phyloP scores from a whole-genome alignment of 1,140 invertebrate species.

The Microvelia longipes region DNA sequence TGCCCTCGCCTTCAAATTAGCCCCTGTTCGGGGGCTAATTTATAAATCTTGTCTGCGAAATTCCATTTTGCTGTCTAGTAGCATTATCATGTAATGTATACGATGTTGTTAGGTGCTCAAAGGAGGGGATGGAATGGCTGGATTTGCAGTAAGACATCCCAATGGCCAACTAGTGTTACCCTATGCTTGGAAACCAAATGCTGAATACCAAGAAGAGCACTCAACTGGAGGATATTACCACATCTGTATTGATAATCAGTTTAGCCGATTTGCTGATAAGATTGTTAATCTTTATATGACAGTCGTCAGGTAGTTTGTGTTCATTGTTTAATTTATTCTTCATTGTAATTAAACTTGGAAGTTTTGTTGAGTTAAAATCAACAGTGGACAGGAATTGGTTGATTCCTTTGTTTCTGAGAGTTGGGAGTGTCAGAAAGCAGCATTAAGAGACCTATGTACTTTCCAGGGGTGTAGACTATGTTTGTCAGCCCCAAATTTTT shows the following conservation, averaged over 20 bases:
- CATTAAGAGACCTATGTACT: too few species aligned
- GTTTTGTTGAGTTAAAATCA: too few species aligned
- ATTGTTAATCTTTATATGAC: conserved; percentile 85
- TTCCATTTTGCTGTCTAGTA: too few species aligned
- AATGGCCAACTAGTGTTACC: conserved; percentile 67
- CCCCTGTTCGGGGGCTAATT: too few species aligned
- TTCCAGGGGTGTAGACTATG: too few species aligned
- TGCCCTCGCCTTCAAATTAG: too few species aligned
- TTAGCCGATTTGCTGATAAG: conserved; percentile 80
- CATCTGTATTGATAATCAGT: conserved; percentile 91
- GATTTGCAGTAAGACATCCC: conserved; percentile 76
- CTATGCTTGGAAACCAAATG: conserved; percentile 71
- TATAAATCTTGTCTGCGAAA: too few species aligned
- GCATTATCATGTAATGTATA: too few species aligned
- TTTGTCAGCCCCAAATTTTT: too few species aligned
- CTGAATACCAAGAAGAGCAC: conserved; percentile 72
- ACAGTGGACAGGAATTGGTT: too few species aligned
- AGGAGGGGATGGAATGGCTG: conserved; percentile 82
- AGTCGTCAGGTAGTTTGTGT: conserved; percentile 51
- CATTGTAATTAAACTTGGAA: background rate
- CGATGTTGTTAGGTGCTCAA: conserved; percentile 47
- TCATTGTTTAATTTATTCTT: background rate
- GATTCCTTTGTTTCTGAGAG: too few species aligned
- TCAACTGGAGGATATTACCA: conserved; percentile 71
- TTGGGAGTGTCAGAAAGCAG: background rate